Percentiles rank a stretch among this genome's conserved stretches.
phyloP scores from a whole-genome alignment of 2,113 vertebrate genomes.

The Rhipidura dahli region DNA sequence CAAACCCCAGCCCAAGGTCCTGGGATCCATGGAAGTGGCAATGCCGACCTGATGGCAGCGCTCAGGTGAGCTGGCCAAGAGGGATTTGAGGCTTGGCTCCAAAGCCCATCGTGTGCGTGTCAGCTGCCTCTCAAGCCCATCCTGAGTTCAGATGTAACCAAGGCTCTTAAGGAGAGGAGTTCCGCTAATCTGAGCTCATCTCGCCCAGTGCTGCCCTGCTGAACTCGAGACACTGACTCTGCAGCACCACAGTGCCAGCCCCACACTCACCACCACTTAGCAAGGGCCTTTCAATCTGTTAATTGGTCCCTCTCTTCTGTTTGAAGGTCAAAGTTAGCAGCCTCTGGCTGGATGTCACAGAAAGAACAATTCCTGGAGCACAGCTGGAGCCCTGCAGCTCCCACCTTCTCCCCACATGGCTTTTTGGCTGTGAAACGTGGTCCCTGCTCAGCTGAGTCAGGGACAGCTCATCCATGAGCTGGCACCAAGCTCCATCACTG shows the following conservation, averaged over 20 bases:
- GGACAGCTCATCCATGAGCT: background rate
- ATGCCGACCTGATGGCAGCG: background rate
- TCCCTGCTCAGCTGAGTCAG: background rate
- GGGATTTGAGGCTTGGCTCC: background rate
- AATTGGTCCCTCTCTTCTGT: background rate
- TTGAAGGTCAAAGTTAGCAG: background rate
- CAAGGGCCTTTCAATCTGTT: background rate
- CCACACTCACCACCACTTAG: background rate
- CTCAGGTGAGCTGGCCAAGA: background rate
- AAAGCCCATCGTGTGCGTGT: background rate
- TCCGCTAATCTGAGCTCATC: background rate
- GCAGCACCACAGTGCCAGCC: fast-evolving
- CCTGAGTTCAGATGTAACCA: background rate
- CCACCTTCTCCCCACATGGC: background rate
- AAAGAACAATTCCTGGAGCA: background rate
- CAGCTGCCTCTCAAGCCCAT: background rate
- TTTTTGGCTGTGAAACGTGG: background rate
- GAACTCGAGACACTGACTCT: background rate
- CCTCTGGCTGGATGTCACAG: background rate
- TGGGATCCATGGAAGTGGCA: background rate
- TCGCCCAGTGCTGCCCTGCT: background rate
- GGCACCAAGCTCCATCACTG: background rate
- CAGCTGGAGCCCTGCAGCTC: background rate
- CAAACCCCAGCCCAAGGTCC: background rate
- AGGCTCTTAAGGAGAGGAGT: slow-evolving; percentile 18